A percentile compares a stretch with the other conserved stretches of the same genome.
phyloP scores from a whole-genome alignment of 2,888 invertebrate species.

The Heliconius ethilla region DNA sequence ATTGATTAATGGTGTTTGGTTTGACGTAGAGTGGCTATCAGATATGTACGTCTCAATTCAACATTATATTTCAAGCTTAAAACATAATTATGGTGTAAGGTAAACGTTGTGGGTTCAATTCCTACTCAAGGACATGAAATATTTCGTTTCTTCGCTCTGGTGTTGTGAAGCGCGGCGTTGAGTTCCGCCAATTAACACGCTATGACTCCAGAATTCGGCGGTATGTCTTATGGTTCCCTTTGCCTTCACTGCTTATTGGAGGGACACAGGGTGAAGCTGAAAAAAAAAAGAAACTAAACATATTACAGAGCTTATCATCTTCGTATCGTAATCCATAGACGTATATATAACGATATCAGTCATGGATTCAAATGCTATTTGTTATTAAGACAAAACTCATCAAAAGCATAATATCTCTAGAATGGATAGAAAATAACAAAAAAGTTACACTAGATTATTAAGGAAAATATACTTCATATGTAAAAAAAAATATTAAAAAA shows the following conservation, averaged over 20 bases:
- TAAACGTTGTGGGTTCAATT: too few species aligned
- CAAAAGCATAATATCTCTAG: background rate
- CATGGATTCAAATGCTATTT: background rate
- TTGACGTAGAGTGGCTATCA: constrained; percentile 10
- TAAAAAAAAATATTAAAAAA: background rate
- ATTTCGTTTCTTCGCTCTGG: too few species aligned
- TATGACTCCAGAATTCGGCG: too few species aligned
- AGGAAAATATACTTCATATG: background rate
- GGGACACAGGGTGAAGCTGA: too few species aligned
- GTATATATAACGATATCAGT: background rate
- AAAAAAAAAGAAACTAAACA: too few species aligned
- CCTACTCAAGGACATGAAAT: background rate
- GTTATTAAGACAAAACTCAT: background rate
- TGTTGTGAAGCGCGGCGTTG: too few species aligned
- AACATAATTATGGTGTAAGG: background rate
- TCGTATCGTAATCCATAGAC: too few species aligned
- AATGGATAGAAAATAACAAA: background rate
- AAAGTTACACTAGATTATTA: background rate
- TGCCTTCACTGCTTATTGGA: too few species aligned
- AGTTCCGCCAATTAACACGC: too few species aligned
- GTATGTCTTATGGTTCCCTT: too few species aligned
- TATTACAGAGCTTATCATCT: too few species aligned
- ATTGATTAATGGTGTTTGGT: constrained; percentile 28
- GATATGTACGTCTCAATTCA: background rate
- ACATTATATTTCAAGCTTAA: background rate